These are phyloP conservation scores for Heterocephalus glaber DNA, from an alignment of 2,113 vertebrate species.

Conservation along the genomic window DNA sequence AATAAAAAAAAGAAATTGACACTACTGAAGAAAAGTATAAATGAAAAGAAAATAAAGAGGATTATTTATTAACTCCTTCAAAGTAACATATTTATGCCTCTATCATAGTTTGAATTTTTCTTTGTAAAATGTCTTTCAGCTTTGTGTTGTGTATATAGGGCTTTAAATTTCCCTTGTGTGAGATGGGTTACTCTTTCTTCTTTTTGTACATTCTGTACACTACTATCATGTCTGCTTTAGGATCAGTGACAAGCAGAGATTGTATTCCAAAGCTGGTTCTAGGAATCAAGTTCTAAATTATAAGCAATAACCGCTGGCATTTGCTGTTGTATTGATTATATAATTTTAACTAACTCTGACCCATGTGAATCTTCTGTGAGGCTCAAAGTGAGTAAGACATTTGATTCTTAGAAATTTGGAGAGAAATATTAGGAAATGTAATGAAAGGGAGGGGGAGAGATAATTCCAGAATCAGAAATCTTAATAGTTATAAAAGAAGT, in stretches of 20 bases:
- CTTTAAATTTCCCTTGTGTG: neutral
- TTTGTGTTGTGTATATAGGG: neutral
- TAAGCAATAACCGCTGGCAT: neutral
- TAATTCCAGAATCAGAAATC: neutral
- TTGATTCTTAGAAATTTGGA: neutral
- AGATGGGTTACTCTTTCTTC: neutral
- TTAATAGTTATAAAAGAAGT: neutral
- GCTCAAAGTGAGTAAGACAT: neutral
- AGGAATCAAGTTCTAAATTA: neutral
- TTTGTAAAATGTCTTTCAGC: neutral
- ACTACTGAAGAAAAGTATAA: constrained; percentile 10
- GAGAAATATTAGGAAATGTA: neutral
- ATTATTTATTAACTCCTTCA: neutral
- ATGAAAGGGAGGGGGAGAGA: rapidly evolving
- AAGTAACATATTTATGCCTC: neutral
- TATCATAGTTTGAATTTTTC: neutral
- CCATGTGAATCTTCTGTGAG: neutral
- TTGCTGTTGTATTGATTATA: neutral
- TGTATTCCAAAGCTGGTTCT: neutral
- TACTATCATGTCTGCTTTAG: neutral
- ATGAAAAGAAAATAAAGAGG: neutral
- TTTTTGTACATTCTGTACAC: neutral
- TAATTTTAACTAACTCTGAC: neutral
- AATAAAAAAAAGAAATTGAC: no score
- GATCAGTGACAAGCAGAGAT: neutral